These are phyloP conservation scores for Himalopsyche phryganea DNA, from an alignment of 1,140 invertebrate genomes.

Conservation along the genomic window DNA sequence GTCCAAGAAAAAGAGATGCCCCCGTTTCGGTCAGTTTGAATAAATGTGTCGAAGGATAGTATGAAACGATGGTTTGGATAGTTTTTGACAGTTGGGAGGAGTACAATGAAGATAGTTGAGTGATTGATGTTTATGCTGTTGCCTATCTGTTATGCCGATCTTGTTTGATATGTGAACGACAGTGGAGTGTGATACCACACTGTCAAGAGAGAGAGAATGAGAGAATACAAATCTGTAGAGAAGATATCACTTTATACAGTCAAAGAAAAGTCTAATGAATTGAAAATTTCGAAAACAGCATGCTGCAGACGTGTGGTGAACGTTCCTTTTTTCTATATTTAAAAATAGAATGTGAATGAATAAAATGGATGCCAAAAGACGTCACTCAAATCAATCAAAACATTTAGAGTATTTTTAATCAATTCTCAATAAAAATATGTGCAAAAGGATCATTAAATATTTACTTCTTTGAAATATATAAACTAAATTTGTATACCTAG, in stretches of 20 bases:
- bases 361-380: too few species aligned
- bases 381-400: too few species aligned
- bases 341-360: too few species aligned
- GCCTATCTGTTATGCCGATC: constrained; percentile 14
- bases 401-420: too few species aligned
- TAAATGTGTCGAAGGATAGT: too few species aligned
- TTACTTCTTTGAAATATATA: too few species aligned
- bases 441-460: too few species aligned
- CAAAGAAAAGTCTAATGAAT: constrained; percentile 4
- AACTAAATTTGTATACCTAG: too few species aligned
- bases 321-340: constrained; percentile 5
- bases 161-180: neutral
- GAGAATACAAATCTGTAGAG: neutral
- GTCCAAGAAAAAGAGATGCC: too few species aligned
- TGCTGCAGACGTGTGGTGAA: constrained; percentile 15
- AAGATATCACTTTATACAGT: neutral
- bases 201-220: neutral
- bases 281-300: constrained; percentile 19
- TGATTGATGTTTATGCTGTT: constrained; percentile 19
- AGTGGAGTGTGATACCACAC: neutral
- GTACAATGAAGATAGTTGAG: neutral
- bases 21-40: too few species aligned
- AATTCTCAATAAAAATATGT: too few species aligned
- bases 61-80: too few species aligned
- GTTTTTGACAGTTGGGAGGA: neutral